Evolutionary conservation across 2,888 invertebrate species (phyloP).

Genomic region (Neoaliturus tenellus): DNA sequence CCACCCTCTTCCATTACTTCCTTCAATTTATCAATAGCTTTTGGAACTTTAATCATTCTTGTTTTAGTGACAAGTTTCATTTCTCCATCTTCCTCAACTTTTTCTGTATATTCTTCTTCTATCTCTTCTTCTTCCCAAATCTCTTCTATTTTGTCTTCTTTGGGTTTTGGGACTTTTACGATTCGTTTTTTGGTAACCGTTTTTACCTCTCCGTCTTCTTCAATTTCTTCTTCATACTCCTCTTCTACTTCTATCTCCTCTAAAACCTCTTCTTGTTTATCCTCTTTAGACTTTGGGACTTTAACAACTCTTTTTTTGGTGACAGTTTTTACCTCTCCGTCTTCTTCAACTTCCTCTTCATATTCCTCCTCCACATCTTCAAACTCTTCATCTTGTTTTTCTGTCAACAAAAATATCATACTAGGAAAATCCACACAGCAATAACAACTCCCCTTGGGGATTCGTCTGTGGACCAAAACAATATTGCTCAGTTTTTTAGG

Average conservation of each 20-base stretch:
- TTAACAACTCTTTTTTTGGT: slow-evolving; percentile 24
- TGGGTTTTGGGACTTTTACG: background rate
- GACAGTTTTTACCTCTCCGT: slow-evolving; percentile 13
- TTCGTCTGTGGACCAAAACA: too few species aligned
- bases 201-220: slow-evolving; percentile 35
- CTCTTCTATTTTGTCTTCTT: too few species aligned
- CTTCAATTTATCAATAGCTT: background rate
- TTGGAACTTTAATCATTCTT: background rate
- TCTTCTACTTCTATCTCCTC: slow-evolving; percentile 4
- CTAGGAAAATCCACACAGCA: background rate
- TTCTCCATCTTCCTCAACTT: slow-evolving; percentile 38
- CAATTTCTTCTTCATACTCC: slow-evolving; percentile 24
- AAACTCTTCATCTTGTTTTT: background rate
- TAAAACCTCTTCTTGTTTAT: background rate
- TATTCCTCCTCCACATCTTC: slow-evolving; percentile 34
- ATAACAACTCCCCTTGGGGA: too few species aligned
- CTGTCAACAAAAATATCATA: background rate
- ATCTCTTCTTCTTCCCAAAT: background rate
- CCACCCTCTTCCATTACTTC: background rate
- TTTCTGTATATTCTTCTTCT: background rate
- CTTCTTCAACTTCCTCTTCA: slow-evolving; percentile 34
- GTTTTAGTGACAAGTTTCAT: background rate
- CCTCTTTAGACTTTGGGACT: background rate
- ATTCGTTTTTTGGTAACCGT: background rate
- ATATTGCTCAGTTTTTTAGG: background rate